These are phyloP conservation scores for Eumerus sabulonum DNA, from an alignment of 2,888 invertebrate genomes.

Conservation along the genomic window DNA sequence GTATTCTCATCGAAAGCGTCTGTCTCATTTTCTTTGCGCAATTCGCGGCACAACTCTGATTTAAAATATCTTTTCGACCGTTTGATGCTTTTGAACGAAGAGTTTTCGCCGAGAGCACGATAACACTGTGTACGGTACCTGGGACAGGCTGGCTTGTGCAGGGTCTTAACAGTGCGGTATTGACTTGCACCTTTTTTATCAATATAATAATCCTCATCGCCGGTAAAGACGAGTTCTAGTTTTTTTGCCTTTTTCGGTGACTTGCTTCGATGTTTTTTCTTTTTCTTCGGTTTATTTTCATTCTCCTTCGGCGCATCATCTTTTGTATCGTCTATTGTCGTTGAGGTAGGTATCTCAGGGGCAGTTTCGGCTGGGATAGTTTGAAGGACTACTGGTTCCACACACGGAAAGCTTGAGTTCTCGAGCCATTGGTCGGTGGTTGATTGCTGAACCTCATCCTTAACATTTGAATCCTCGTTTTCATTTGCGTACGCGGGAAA, in stretches of 20 bases:
- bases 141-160: constrained; percentile 84
- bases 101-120: constrained; percentile 21
- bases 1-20: constrained; percentile 78
- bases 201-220: constrained; percentile 80
- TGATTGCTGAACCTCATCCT: neutral
- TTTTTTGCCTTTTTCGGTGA: constrained; percentile 3
- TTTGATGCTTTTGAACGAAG: constrained; percentile 5
- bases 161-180: constrained; percentile 82
- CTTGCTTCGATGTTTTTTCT: constrained; percentile 6
- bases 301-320: constrained; percentile 14
- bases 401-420: constrained; percentile 68
- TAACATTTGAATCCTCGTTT: neutral
- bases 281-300: constrained; percentile 28
- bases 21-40: constrained; percentile 59
- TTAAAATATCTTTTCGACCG: constrained; percentile 48
- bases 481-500: constrained; percentile 68
- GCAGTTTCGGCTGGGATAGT: neutral
- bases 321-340: neutral
- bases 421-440: constrained; percentile 59
- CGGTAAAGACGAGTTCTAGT: constrained; percentile 72
- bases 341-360: no score
- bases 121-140: constrained; percentile 77
- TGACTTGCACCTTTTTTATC: constrained; percentile 82
- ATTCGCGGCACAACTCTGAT: constrained; percentile 55
- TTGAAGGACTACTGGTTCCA: constrained; percentile 6